These are phyloP conservation scores for Leuciscus waleckii DNA, from an alignment of 2,797 vertebrate genomes.

Conservation along the genomic window DNA sequence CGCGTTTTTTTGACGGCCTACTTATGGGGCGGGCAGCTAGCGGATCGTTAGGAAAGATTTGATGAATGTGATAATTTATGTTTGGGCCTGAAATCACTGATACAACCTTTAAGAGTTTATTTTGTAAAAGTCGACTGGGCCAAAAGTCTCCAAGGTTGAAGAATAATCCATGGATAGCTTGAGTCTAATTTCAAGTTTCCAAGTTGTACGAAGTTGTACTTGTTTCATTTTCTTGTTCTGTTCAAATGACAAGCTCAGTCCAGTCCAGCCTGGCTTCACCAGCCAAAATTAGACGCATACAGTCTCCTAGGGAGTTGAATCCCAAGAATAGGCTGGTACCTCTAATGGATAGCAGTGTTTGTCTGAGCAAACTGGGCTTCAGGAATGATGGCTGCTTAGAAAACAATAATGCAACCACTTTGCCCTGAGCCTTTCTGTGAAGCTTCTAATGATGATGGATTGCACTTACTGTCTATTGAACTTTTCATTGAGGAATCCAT, in stretches of 20 bases:
- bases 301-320: slow-evolving; percentile 15
- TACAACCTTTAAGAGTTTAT: background rate
- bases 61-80: too few species aligned
- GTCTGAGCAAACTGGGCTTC: slow-evolving; percentile 26
- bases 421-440: slow-evolving; percentile 36
- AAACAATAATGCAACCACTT: slow-evolving; percentile 37
- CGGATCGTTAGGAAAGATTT: too few species aligned
- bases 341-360: slow-evolving; percentile 39
- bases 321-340: slow-evolving; percentile 1
- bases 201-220: background rate
- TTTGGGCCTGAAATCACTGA: too few species aligned
- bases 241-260: slow-evolving; percentile 2
- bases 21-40: too few species aligned
- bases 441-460: slow-evolving; percentile 50
- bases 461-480: slow-evolving; percentile 39
- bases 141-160: background rate
- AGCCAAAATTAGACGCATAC: slow-evolving; percentile 21
- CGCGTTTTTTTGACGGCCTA: too few species aligned
- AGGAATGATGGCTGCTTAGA: slow-evolving; percentile 41
- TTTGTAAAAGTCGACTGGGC: background rate
- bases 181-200: background rate
- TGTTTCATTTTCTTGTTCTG: background rate
- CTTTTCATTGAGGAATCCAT: slow-evolving; percentile 38
- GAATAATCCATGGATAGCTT: background rate
- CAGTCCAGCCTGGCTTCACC: slow-evolving; percentile 5